These are phyloP conservation scores for Cecidostiba fungosa DNA, from an alignment of 2,888 invertebrate genomes.

Conservation along the genomic window DNA sequence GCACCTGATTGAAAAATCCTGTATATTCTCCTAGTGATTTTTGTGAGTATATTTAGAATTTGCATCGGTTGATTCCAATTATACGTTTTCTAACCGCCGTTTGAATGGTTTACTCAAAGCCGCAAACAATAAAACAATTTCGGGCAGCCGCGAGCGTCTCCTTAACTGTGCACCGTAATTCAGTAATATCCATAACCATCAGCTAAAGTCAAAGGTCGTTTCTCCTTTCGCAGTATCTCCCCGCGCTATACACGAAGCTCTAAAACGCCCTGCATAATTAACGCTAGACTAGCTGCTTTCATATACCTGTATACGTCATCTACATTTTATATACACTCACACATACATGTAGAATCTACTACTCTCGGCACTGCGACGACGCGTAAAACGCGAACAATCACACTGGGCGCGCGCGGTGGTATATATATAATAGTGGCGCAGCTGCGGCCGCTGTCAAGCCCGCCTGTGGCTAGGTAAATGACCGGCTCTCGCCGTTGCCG, in stretches of 20 bases:
- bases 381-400: slow-evolving; percentile 11
- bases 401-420: background rate
- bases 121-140: no score
- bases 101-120: no score
- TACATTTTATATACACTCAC: background rate
- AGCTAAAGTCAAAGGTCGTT: slow-evolving; percentile 16
- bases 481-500: background rate
- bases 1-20: background rate
- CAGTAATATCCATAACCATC: slow-evolving; percentile 2
- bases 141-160: no score
- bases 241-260: background rate
- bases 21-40: no score
- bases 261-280: slow-evolving; percentile 23
- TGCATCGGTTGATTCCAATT: no score
- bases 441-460: slow-evolving; percentile 18
- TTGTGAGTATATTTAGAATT: no score
- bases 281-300: background rate
- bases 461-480: background rate
- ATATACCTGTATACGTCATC: background rate
- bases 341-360: background rate
- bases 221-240: background rate
- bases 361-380: background rate
- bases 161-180: background rate
- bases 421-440: background rate
- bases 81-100: no score